Percentiles rank a stretch among this genome's conserved stretches.
Evolutionary conservation across 2,888 invertebrate genomes (phyloP).

Genomic region (Lymantria dispar): DNA sequence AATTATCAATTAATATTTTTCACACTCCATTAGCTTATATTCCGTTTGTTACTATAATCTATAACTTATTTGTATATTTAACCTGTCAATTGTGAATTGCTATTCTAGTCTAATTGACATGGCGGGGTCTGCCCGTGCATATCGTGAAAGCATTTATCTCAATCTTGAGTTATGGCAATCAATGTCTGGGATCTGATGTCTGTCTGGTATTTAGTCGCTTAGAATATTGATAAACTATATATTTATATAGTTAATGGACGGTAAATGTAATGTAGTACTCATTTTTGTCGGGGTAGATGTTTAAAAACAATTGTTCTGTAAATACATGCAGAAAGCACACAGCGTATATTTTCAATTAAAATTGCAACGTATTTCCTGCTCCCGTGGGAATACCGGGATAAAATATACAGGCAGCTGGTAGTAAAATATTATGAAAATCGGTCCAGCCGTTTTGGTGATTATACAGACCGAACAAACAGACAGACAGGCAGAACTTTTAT

Average conservation of each 20-base stretch:
- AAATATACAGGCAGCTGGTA: too few species aligned
- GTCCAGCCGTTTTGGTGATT: too few species aligned
- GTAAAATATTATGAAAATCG: too few species aligned
- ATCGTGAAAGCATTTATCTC: constrained; percentile 48
- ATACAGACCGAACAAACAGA: too few species aligned
- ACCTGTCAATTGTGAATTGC: constrained; percentile 33
- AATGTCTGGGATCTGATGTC: constrained; percentile 47
- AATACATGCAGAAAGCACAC: too few species aligned
- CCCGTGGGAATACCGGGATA: too few species aligned
- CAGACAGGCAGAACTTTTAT: too few species aligned
- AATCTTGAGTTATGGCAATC: constrained; percentile 50
- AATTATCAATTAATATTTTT: constrained; percentile 1
- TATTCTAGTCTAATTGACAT: constrained; percentile 40
- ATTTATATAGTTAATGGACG: background rate
- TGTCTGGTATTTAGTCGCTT: constrained; percentile 43
- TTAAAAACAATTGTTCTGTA: too few species aligned
- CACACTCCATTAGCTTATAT: constrained; percentile 10
- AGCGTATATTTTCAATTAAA: too few species aligned
- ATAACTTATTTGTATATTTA: constrained; percentile 7
- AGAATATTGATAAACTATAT: constrained; percentile 21
- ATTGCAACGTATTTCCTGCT: too few species aligned
- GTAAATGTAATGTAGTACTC: background rate
- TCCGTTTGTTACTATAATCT: constrained; percentile 12
- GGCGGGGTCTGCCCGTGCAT: constrained; percentile 23
- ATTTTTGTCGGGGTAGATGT: too few species aligned